Base-by-base conservation (phyloP, 2,888 invertebrate species). In the Escarpia spicata region DNA sequence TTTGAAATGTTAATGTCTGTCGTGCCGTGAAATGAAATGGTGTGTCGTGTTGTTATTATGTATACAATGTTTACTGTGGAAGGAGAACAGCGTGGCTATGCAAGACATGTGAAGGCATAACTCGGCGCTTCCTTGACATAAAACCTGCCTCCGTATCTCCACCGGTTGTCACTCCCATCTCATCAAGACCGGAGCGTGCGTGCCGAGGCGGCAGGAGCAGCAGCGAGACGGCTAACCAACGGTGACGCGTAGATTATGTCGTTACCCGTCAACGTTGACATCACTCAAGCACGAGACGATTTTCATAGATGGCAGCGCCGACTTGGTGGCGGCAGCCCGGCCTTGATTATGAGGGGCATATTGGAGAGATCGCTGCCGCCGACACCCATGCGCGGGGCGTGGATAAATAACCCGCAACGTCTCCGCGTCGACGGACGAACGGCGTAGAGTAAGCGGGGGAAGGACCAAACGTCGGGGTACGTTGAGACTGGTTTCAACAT, bases 221-320 rank as follows among this genome's bases (percentile, higher is more conserved):
- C 19, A 6, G 75, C 75, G 75, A 75, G 75, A 75, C 75, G n/a
- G 75, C 26, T 75, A 75, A 75, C 75, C 75, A 75, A 75, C 75
- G 75, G 75, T 75, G 75, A 75, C 75, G 75, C 75, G 75, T 75
- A 75, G 75, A 75, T 75, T 75, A 75, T 75, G 75, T 75, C 75
- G 75, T 75, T 75, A 75, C 75, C 75, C 75, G 75, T 75, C 75
- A 75, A 75, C 75, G 75, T 75, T 75, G 75, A 75, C 75, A 75
- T 75, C 75, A 75, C 75, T 75, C 75, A 75, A 19, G 75, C 75
- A 26, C 75, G 75, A 75, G 75, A 75, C 75, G 75, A 75, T 75
- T 75, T 75, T 75, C 75, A 75, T 75, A 75, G 75, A 75, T 75
- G 75, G 75, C 75, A 75, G 75, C 75, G 75, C 75, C 75, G 75